These are phyloP conservation scores for Saccopteryx bilineata DNA, from an alignment of 2,113 vertebrate species.

Conservation along the genomic window DNA sequence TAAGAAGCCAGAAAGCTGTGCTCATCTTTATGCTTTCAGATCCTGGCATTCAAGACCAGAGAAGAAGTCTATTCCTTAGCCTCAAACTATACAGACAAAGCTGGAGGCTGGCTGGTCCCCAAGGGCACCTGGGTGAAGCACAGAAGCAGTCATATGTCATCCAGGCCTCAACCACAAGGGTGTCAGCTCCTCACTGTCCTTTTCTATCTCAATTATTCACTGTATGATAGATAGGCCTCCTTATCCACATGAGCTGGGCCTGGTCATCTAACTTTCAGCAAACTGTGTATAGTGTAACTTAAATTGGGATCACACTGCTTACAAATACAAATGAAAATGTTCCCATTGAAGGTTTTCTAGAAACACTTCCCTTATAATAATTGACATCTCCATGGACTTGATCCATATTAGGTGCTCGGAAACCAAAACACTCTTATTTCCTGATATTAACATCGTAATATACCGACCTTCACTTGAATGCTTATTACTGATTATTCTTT, in stretches of 20 bases:
- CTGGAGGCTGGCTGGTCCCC: neutral
- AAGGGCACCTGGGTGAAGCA: neutral
- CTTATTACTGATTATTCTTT: neutral
- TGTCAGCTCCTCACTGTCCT: neutral
- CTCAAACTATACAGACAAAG: neutral
- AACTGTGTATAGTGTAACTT: neutral
- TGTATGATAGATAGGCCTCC: neutral
- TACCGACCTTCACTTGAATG: slow-evolving; percentile 38
- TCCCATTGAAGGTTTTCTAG: neutral
- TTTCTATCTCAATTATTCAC: neutral
- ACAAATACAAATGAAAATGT: neutral
- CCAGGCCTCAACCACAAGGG: neutral
- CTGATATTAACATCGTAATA: slow-evolving; percentile 1
- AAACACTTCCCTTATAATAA: slow-evolving; percentile 53
- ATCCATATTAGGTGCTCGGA: slow-evolving; percentile 45
- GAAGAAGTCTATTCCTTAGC: neutral
- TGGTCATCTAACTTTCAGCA: neutral
- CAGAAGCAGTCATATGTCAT: neutral
- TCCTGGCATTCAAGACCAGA: neutral
- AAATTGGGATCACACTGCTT: neutral
- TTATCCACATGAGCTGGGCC: neutral
- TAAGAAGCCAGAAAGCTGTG: neutral
- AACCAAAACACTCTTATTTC: slow-evolving; percentile 47
- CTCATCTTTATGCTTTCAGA: neutral
- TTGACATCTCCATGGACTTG: neutral